phyloP scores from a whole-genome alignment of 2,113 vertebrate genomes.

The Nansenia antarctica region DNA sequence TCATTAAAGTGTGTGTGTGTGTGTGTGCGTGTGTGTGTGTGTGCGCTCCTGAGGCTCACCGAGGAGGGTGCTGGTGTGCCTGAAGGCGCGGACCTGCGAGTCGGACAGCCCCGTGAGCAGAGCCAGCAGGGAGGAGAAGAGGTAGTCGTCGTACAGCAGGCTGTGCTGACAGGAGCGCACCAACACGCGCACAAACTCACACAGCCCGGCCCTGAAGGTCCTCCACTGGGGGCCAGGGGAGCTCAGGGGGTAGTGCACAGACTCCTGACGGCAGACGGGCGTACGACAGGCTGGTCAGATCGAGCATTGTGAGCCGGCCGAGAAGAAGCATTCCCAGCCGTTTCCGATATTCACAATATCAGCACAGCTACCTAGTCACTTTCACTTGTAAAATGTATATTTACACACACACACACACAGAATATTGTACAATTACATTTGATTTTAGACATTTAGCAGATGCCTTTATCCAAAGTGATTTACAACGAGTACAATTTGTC shows the following conservation, averaged over 20 bases:
- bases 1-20: background rate
- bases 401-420: too few relatives aligned
- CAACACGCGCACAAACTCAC: slow-evolving; percentile 75
- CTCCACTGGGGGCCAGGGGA: slow-evolving; percentile 69
- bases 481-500: too few relatives aligned
- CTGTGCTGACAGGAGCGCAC: slow-evolving; percentile 77
- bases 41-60: slow-evolving; percentile 75
- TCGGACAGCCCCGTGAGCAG: slow-evolving; percentile 86
- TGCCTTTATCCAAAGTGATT: too few relatives aligned
- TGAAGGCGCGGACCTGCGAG: slow-evolving; percentile 89
- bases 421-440: background rate
- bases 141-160: slow-evolving; percentile 81
- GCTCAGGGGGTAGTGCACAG: slow-evolving; percentile 78
- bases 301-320: too few relatives aligned
- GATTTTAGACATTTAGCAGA: background rate
- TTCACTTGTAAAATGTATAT: background rate
- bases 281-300: too few relatives aligned
- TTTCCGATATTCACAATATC: too few relatives aligned
- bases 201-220: slow-evolving; percentile 76
- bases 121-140: slow-evolving; percentile 79
- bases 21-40: too few relatives aligned
- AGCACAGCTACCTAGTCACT: too few relatives aligned
- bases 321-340: too few relatives aligned
- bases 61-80: slow-evolving; percentile 88
- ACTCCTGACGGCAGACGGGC: slow-evolving; percentile 74